Conservation (phyloP, 1,140 invertebrate species). For the Drosophila pseudoananassae region DNA sequence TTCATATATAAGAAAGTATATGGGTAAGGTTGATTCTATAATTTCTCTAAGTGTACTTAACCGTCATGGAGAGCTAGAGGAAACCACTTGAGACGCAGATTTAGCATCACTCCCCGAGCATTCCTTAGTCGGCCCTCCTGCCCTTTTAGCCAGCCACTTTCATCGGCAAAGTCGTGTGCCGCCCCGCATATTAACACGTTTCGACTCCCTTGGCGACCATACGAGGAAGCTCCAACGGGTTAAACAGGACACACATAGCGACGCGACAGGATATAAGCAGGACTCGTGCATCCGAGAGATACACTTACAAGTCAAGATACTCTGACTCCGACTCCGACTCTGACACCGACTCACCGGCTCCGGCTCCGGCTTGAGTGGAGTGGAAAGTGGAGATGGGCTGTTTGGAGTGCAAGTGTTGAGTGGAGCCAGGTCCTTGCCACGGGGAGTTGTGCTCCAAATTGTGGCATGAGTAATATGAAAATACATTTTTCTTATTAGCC, state of each 20-base stretch:
- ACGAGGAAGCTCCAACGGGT: slow-evolving; percentile 25
- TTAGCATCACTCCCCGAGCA: slow-evolving; percentile 33
- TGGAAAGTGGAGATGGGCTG: slow-evolving; percentile 1
- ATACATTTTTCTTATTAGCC: slow-evolving; percentile 55
- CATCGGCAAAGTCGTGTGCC: slow-evolving; percentile 21
- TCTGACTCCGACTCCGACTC: background rate
- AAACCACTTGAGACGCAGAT: slow-evolving; percentile 80
- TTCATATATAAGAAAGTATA: no score
- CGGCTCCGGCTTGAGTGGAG: slow-evolving; percentile 2
- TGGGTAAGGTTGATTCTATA: no score
- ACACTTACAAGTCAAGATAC: background rate
- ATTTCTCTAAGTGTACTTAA: slow-evolving; percentile 35
- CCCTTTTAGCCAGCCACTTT: background rate
- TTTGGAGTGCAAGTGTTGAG: slow-evolving; percentile 27
- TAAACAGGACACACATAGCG: background rate
- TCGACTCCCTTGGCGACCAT: slow-evolving; percentile 72
- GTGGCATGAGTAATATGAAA: slow-evolving; percentile 32
- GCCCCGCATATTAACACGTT: slow-evolving; percentile 78
- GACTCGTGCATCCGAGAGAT: background rate
- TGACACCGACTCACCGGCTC: background rate
- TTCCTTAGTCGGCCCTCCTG: slow-evolving; percentile 11
- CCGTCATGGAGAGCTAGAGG: slow-evolving; percentile 38
- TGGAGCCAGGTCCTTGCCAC: slow-evolving; percentile 4
- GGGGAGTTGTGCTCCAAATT: slow-evolving; percentile 14
- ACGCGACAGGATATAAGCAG: background rate